phyloP scores from a whole-genome alignment of 2,113 vertebrate species.

The Paramisgurnus dabryanus region DNA sequence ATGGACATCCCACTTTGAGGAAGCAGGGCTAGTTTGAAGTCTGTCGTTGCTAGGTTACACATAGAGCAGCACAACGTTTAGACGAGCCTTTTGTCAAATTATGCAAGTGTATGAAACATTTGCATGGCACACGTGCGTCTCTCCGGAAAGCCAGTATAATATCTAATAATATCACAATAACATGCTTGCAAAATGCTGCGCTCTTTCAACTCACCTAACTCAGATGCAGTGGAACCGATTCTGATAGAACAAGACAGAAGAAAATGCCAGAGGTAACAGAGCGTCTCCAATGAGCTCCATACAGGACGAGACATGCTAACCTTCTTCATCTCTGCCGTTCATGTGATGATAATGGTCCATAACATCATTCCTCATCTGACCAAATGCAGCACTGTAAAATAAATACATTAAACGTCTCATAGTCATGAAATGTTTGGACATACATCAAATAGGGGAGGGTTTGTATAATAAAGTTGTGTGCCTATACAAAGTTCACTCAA shows the following conservation, averaged over 20 bases:
- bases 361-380: slow-evolving; percentile 60
- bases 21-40: slow-evolving; percentile 49
- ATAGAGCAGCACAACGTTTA: slow-evolving; percentile 51
- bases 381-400: slow-evolving; percentile 42
- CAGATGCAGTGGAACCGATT: slow-evolving; percentile 46
- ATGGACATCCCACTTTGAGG: slow-evolving; percentile 46
- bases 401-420: not conserved
- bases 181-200: not conserved
- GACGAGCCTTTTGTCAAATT: slow-evolving; percentile 57
- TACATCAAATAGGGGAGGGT: no score
- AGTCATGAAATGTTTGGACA: not conserved
- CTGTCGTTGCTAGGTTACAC: slow-evolving; percentile 61
- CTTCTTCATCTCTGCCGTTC: slow-evolving; percentile 40
- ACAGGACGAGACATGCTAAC: slow-evolving; percentile 63
- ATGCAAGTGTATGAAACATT: slow-evolving; percentile 57
- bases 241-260: slow-evolving; percentile 60
- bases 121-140: slow-evolving; percentile 50
- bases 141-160: not conserved
- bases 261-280: slow-evolving; percentile 58
- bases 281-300: slow-evolving; percentile 62
- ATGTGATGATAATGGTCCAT: slow-evolving; percentile 48
- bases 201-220: slow-evolving; percentile 64
- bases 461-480: no score
- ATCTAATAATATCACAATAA: not conserved
- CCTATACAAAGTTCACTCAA: no score